These are phyloP conservation scores for Beroe forskalii DNA, from an alignment of 37 sponge, comb jelly and placozoan genomes.

Conservation along the genomic window DNA sequence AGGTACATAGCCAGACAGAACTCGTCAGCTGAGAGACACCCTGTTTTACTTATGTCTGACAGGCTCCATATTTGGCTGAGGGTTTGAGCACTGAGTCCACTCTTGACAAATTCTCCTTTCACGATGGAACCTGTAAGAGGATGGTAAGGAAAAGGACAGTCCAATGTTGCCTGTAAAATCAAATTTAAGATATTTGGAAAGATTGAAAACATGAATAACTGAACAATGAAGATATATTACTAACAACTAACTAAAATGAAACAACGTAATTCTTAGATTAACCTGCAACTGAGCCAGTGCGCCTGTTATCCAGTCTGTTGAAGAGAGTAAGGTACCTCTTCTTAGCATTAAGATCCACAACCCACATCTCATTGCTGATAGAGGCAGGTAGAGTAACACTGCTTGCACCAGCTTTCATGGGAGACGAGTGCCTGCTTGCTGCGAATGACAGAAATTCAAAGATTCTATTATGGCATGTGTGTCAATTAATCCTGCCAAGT, in stretches of 20 bases:
- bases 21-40: conserved; percentile 32
- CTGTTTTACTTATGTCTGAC: conserved; percentile 23
- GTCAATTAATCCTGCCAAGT: too few species aligned
- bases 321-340: neutral
- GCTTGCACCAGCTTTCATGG: conserved; percentile 19
- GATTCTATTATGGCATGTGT: too few species aligned
- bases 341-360: conserved; percentile 17
- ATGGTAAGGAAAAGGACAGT: too few species aligned
- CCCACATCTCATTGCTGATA: conserved; percentile 12
- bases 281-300: neutral
- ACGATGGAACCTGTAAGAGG: neutral
- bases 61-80: conserved; percentile 39
- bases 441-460: neutral
- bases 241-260: neutral
- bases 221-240: neutral
- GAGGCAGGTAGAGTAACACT: neutral
- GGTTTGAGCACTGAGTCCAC: neutral
- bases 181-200: neutral
- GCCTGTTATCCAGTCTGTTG: conserved; percentile 16
- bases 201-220: neutral
- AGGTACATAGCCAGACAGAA: conserved; percentile 50
- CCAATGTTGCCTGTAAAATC: neutral
- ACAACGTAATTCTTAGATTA: neutral
- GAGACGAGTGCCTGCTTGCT: neutral
- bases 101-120: neutral